These are phyloP conservation scores for Drosophila navojoa DNA, from an alignment of 1,140 invertebrate species.

Conservation along the genomic window DNA sequence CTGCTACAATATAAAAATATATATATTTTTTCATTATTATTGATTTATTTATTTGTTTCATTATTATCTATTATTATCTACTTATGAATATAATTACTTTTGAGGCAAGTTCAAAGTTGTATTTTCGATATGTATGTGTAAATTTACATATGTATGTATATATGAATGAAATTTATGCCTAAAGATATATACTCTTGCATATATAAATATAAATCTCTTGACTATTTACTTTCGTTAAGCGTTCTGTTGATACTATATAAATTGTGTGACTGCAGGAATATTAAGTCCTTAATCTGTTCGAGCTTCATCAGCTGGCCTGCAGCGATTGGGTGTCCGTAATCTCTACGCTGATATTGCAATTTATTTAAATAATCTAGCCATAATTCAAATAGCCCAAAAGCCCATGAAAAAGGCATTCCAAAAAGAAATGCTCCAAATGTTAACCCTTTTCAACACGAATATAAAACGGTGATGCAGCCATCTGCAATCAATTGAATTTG, in stretches of 20 bases:
- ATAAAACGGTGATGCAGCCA: slow-evolving; percentile 56
- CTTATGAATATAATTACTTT: no score
- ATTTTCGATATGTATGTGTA: no score
- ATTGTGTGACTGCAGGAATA: background rate
- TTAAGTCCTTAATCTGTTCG: slow-evolving; percentile 10
- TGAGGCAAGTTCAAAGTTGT: no score
- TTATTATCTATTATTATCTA: no score
- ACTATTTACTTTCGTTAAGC: background rate
- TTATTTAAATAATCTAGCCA: slow-evolving; percentile 74
- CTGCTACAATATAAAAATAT: no score
- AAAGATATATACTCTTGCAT: background rate
- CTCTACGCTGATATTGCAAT: slow-evolving; percentile 44
- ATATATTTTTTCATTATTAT: no score
- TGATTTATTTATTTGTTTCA: no score
- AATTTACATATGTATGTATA: no score
- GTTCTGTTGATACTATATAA: background rate
- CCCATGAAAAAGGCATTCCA: slow-evolving; percentile 18
- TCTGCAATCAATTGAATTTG: slow-evolving; percentile 62
- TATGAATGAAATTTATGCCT: background rate
- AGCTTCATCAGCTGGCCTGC: background rate
- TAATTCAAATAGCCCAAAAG: slow-evolving; percentile 62
- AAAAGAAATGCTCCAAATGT: slow-evolving; percentile 36
- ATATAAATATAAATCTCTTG: background rate
- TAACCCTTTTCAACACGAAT: slow-evolving; percentile 64
- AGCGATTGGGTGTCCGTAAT: slow-evolving; percentile 11